These are phyloP conservation scores for Plecturocebus donacophilus DNA, from an alignment of 2,113 vertebrate species.

Conservation along the genomic window DNA sequence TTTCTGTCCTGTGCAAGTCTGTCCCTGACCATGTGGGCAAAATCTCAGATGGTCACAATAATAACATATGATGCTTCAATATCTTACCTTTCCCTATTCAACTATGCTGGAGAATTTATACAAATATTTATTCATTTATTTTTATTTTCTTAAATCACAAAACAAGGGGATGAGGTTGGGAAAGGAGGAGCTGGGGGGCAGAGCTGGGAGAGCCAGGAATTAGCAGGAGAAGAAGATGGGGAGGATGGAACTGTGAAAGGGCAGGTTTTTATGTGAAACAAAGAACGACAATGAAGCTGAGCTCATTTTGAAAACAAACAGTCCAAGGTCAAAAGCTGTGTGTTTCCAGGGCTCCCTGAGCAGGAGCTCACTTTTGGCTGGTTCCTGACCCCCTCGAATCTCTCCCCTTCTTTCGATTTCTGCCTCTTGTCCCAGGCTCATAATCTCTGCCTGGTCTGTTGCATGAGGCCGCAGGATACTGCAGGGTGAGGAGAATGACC, in stretches of 20 bases:
- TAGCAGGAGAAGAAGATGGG: not conserved
- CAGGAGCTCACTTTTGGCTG: not conserved
- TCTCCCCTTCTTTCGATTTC: not conserved
- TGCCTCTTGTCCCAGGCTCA: not conserved
- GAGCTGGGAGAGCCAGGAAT: not conserved
- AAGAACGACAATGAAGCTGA: not conserved
- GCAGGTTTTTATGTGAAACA: not conserved
- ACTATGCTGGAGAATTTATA: not conserved
- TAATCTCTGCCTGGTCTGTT: no score
- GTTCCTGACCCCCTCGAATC: not conserved
- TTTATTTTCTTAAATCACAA: not conserved
- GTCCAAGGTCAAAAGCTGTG: not conserved
- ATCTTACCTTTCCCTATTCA: not conserved
- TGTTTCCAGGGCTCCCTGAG: accelerated
- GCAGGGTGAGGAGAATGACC: no score
- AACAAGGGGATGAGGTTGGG: not conserved
- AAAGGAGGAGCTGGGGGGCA: no score
- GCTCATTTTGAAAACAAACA: not conserved
- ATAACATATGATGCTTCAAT: not conserved
- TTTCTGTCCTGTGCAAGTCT: not conserved
- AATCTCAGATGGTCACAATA: not conserved
- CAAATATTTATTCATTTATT: not conserved
- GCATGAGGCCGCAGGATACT: not conserved
- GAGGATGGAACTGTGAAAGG: not conserved
- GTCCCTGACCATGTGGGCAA: not conserved